Base-by-base conservation (phyloP, 2,888 invertebrate genomes). In the Ellobium chinense region DNA sequence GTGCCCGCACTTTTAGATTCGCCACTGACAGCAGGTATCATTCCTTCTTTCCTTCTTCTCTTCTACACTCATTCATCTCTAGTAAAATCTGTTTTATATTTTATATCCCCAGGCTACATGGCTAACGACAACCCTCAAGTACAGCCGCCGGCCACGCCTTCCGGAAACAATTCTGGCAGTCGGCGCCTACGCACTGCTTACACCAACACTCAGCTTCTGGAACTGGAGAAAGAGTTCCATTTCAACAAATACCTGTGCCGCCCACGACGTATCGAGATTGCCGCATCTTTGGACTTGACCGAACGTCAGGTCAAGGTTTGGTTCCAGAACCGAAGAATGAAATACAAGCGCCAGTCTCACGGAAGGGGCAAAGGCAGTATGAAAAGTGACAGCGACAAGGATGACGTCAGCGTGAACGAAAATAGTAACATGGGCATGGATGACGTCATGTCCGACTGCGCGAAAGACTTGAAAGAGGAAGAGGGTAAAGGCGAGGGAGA, bases 271-370 rank as follows among this genome's bases (percentile, higher is more conserved):
- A 96, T 96, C 37, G 95, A 96, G 89, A 94, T 97, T 87, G 96
- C 97, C 0, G 94, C 95, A 54, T 94, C 94, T 37, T 93, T 97
- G 18, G 94, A 94, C 84, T 93, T 97, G 9, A 95, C 95, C 0
- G 97, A 97, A 89, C 94, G 96, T 21, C 97, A 97, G 91, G 92
- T 97, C 54, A 98, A 98, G 94, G 98, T 99, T 88, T 99, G 99
- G 99, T 99, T 99, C 93, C 99, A 99, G 93, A 99, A 99, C 93
- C 95, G 99, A 87, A 95, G 99, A 89, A 99, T 99, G 99, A 99
- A 99, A 93, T 91, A 88, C 85, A 91, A 91, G 76, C 84, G 91
- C 7, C 91, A 91, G 82, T 88, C 89, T 0, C 88, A 88, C 65
- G 62, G 56, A 58, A 87, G 87, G 46, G 80, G 85, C 1, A 79